Conservation (phyloP, 2,888 invertebrate genomes). For the Steinernema hermaphroditum region DNA sequence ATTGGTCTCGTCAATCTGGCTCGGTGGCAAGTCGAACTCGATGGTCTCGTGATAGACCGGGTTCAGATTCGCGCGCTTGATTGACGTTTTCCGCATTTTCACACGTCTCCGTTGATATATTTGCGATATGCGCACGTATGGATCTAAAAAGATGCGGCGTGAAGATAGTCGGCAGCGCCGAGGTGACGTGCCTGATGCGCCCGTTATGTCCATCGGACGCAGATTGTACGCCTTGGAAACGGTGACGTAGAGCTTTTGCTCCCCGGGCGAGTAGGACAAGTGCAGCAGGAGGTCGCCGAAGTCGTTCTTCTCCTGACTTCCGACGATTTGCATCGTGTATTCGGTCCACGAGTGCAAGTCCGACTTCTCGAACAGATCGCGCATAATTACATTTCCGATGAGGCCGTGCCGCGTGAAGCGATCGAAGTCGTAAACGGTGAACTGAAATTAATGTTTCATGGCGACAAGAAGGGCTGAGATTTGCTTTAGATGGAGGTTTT, state of each 20-base stretch:
- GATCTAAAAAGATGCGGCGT: conserved; percentile 73
- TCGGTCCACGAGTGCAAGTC: conserved; percentile 81
- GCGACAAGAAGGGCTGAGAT: neutral
- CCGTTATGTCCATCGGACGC: conserved; percentile 89
- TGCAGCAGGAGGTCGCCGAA: conserved; percentile 89
- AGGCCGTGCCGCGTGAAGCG: conserved; percentile 84
- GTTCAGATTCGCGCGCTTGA: conserved; percentile 81
- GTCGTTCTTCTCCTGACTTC: conserved; percentile 82
- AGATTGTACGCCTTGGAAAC: conserved; percentile 87
- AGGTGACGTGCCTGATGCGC: conserved; percentile 77
- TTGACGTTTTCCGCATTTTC: conserved; percentile 89
- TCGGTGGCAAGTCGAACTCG: conserved; percentile 85
- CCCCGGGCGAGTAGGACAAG: conserved; percentile 85
- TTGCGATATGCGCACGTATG: conserved; percentile 88
- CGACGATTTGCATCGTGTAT: conserved; percentile 82
- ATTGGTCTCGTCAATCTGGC: conserved; percentile 81
- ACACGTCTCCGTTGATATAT: conserved; percentile 84
- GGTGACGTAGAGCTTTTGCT: conserved; percentile 85
- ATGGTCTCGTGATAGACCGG: conserved; percentile 91
- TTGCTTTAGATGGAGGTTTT: too few relatives aligned
- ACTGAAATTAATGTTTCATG: conserved; percentile 70
- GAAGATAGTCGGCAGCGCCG: neutral
- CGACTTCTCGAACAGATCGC: conserved; percentile 78
- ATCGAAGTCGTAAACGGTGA: conserved; percentile 86
- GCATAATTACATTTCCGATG: conserved; percentile 82